These are phyloP conservation scores for Circaetus gallicus DNA, from an alignment of 2,113 vertebrate species.

Conservation along the genomic window DNA sequence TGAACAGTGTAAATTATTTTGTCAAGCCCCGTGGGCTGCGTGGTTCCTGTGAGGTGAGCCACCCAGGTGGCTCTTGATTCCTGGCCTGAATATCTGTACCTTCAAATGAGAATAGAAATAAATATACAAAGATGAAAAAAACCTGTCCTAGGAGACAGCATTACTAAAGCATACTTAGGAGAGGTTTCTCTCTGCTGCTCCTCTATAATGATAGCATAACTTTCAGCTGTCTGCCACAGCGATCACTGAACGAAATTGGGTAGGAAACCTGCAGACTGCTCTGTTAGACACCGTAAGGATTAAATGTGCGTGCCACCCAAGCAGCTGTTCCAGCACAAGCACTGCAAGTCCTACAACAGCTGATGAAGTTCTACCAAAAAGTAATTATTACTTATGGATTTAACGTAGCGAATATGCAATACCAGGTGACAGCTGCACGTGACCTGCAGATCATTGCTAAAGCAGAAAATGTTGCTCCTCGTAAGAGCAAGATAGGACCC, in stretches of 20 bases:
- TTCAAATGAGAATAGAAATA: neutral
- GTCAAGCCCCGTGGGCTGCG: accelerated
- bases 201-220: neutral
- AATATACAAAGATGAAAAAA: neutral
- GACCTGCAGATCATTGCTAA: neutral
- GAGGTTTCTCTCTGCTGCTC: neutral
- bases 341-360: neutral
- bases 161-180: neutral
- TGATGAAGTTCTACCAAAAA: neutral
- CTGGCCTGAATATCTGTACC: neutral
- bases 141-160: neutral
- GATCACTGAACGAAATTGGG: neutral
- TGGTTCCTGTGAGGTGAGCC: neutral
- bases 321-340: neutral
- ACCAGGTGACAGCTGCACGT: neutral
- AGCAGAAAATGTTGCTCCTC: neutral
- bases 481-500: accelerated
- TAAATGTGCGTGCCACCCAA: accelerated
- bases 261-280: neutral
- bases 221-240: neutral
- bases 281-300: neutral
- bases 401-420: too few relatives aligned
- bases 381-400: neutral
- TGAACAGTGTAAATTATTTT: neutral
- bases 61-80: neutral